A percentile compares a stretch with the other conserved stretches of the same genome.
Conservation (phyloP, 23 tunicate genomes). For the Ascidia mentula region DNA sequence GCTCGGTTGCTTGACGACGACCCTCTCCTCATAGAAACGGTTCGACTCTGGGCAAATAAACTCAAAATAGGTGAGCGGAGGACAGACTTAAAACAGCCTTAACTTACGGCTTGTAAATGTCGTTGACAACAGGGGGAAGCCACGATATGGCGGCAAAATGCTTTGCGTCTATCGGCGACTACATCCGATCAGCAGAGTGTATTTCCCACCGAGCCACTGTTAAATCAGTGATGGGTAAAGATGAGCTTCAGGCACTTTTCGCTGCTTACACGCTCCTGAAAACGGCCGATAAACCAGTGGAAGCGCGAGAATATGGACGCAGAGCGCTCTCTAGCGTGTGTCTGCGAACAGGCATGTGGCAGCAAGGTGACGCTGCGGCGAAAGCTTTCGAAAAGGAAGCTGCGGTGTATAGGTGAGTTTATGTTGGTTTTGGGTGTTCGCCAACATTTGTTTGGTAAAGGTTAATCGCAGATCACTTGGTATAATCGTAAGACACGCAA, state of each 20-base stretch:
- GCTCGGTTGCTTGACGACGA: constrained; percentile 71
- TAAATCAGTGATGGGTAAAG: constrained; percentile 37
- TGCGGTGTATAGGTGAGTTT: constrained; percentile 15
- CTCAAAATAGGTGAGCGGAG: constrained; percentile 67
- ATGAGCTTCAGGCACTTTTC: constrained; percentile 50
- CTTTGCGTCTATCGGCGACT: constrained; percentile 70
- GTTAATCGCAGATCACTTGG: too few relatives aligned
- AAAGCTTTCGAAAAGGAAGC: constrained; percentile 6
- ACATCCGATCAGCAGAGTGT: constrained; percentile 43
- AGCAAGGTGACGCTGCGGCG: constrained; percentile 38
- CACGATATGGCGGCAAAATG: constrained; percentile 87
- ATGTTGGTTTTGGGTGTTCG: background rate
- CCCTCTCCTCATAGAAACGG: constrained; percentile 52
- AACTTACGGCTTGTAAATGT: background rate
- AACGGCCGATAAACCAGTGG: constrained; percentile 13
- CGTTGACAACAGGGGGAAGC: constrained; percentile 57
- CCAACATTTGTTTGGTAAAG: too few relatives aligned
- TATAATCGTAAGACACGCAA: too few relatives aligned
- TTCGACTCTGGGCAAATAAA: constrained; percentile 54
- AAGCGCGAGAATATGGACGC: constrained; percentile 20
- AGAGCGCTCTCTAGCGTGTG: constrained; percentile 52
- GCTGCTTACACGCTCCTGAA: constrained; percentile 48
- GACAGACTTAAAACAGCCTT: too few relatives aligned
- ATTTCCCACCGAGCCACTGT: constrained; percentile 43
- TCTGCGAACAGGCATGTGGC: constrained; percentile 65